A percentile compares a stretch with the other conserved stretches of the same genome.
Conservation (phyloP, 2,797 vertebrate species). For the Pangasius krempfi region DNA sequence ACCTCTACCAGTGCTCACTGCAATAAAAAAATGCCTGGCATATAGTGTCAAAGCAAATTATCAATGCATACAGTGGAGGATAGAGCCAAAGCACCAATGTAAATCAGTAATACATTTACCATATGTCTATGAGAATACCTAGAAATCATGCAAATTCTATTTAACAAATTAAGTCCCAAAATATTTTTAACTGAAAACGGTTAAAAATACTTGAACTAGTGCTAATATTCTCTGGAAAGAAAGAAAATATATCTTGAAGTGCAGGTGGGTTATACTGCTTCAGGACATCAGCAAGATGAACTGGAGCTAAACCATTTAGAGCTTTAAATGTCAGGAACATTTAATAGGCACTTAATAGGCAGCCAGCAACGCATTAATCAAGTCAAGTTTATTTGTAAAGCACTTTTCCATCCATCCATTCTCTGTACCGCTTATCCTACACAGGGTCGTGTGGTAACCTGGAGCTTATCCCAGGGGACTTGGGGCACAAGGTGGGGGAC, state of each 20-base stretch:
- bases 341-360: background rate
- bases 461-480: too few species aligned
- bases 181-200: background rate
- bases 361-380: background rate
- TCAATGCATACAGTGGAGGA: background rate
- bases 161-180: background rate
- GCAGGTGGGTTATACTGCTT: background rate
- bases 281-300: background rate
- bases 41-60: constrained; percentile 23
- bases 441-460: too few species aligned
- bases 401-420: too few species aligned
- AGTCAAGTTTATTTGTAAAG: background rate
- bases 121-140: background rate
- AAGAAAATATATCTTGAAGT: background rate
- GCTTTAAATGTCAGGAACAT: background rate
- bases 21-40: background rate
- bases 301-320: background rate
- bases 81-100: background rate
- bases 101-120: too few species aligned
- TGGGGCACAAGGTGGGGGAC: too few species aligned
- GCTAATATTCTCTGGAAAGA: background rate
- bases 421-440: too few species aligned
- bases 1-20: constrained; percentile 19
- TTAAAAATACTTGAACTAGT: background rate
- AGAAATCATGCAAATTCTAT: background rate